phyloP scores from a whole-genome alignment of 2,888 invertebrate species.

The Idaea biselata region DNA sequence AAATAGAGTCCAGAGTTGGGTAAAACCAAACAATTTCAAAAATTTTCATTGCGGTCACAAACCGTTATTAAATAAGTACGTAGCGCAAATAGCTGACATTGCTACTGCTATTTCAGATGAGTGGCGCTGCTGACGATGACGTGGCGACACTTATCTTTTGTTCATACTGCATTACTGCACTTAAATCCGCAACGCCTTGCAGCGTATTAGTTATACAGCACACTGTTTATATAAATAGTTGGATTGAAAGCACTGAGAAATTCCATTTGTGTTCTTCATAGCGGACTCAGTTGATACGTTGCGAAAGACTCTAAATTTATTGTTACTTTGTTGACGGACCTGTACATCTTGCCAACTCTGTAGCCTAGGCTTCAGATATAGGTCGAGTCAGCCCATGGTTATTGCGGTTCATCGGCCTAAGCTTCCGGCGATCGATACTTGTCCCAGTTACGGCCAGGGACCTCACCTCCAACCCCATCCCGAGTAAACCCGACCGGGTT shows the following conservation, averaged over 20 bases:
- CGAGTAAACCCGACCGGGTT: neutral
- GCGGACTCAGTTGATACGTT: neutral
- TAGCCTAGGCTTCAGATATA: conserved; percentile 2
- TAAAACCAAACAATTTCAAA: neutral
- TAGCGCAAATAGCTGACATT: neutral
- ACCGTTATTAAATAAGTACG: neutral
- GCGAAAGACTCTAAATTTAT: neutral
- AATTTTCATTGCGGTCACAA: neutral
- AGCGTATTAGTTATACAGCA: neutral
- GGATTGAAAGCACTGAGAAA: neutral
- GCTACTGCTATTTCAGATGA: neutral
- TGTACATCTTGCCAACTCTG: neutral
- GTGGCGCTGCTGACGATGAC: neutral
- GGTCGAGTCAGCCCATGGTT: conserved; percentile 9
- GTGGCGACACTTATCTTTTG: neutral
- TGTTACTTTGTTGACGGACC: neutral
- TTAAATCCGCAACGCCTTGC: neutral
- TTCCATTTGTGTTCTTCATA: neutral
- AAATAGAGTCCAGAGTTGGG: neutral
- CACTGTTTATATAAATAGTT: neutral
- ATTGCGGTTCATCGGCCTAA: conserved; percentile 19
- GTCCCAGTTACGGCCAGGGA: conserved; percentile 2
- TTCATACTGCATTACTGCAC: neutral
- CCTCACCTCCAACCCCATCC: neutral
- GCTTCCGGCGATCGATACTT: conserved; percentile 14